These are phyloP conservation scores for Nudaria mundana DNA, from an alignment of 2,888 invertebrate genomes.

Conservation along the genomic window DNA sequence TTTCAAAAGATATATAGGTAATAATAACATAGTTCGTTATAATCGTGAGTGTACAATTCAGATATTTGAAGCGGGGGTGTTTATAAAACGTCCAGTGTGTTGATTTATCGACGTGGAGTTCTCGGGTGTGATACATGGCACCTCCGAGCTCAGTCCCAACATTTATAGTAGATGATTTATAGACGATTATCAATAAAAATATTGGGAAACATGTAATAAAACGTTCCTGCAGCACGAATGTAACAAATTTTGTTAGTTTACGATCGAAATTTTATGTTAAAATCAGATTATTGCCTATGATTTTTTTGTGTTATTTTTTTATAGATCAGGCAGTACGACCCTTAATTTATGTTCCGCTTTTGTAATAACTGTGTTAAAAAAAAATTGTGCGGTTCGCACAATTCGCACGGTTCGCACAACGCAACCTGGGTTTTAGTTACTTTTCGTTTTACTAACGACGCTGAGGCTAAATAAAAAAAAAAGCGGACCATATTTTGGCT, in stretches of 20 bases:
- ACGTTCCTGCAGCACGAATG: slow-evolving; percentile 41
- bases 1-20: slow-evolving; percentile 26
- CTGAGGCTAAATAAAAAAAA: too few species aligned
- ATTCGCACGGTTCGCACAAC: too few species aligned
- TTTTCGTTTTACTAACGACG: too few species aligned
- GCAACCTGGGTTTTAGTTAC: too few species aligned
- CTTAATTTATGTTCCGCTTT: too few species aligned
- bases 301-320: slow-evolving; percentile 42
- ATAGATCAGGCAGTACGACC: too few species aligned
- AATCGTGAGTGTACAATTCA: slow-evolving; percentile 25
- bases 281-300: slow-evolving; percentile 52
- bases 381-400: too few species aligned
- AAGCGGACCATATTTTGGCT: too few species aligned
- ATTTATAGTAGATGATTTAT: slow-evolving; percentile 60
- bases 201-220: slow-evolving; percentile 55
- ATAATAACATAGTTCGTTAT: slow-evolving; percentile 25
- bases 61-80: slow-evolving; percentile 37
- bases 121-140: slow-evolving; percentile 56
- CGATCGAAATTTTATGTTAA: slow-evolving; percentile 48
- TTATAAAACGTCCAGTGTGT: slow-evolving; percentile 57
- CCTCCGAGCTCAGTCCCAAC: slow-evolving; percentile 45
- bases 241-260: slow-evolving; percentile 48
- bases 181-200: slow-evolving; percentile 61
- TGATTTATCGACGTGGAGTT: slow-evolving; percentile 58
- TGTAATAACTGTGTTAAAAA: too few species aligned